Base-by-base conservation (phyloP, 2,888 invertebrate species). In the Punctoribates punctum region DNA sequence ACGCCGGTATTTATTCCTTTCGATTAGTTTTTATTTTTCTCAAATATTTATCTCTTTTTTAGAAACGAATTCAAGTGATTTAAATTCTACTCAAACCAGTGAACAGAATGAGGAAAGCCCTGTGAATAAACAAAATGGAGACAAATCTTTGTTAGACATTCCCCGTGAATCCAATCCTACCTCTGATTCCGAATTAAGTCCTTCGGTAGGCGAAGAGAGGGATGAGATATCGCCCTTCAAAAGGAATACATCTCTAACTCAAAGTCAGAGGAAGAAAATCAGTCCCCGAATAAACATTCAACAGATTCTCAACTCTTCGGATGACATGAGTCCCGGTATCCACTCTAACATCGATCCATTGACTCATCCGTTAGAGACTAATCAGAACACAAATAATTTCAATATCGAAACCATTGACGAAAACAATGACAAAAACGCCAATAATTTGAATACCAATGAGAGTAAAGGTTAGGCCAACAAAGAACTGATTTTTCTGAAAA, bases 201-300 rank as follows among this genome's bases (percentile, higher is more conserved):
- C 42, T 42, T 20, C 48, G 23, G 13, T 13, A 0, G 17, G 23
- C n/a, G 72, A 72, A 48, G 72, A 72, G 13, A 48, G 48, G 25
- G 72, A 48, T 23, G 65, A 67, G 2, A 38, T 67, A 20, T 20
- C 57, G n/a, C 38, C 73, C 25, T 74, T 77, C 20, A 77, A 75
- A 23, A 25, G 78, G 17, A 77, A 78, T 27, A 73, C 72, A 20
- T 65, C 78, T 25, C 46, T 78, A 11, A 77, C 78, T 23, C 27
- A 57, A 42, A 78, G 78, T 54, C 78, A 78, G 48, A 70, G 78
- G 38, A 70, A 73, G 73, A 78, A 73, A 65, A 77, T 78, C 42
- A 70, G 57, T 38, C 78, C 78, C 0, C 51, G 73, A 48, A 57
- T 77, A 51, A 75, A 77, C 9, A 65, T 78, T 20, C 67, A 78